Evolutionary conservation across 2,797 vertebrate species (phyloP).

Genomic region (Chloroceryle inda): DNA sequence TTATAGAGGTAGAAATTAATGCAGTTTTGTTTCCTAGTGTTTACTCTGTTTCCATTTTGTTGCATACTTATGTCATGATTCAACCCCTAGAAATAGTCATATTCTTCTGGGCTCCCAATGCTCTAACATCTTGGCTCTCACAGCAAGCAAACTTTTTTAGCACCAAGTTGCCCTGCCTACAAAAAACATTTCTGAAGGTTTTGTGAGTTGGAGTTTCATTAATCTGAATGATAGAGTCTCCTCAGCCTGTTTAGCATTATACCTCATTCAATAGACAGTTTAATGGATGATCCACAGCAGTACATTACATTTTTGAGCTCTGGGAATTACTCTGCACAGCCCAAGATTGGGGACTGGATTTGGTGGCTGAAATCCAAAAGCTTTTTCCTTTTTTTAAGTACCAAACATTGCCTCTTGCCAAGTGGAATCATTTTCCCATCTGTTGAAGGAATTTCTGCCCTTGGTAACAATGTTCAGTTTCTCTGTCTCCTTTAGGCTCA

Average conservation of each 20-base stretch:
- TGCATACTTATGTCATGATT: slow-evolving; percentile 50
- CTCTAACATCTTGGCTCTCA: slow-evolving; percentile 27
- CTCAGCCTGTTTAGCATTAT: slow-evolving; percentile 77
- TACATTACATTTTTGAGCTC: slow-evolving; percentile 61
- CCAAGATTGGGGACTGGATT: slow-evolving; percentile 51
- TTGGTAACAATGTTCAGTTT: slow-evolving; percentile 53
- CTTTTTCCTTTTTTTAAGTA: slow-evolving; percentile 60
- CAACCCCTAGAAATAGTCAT: slow-evolving; percentile 40
- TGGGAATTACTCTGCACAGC: slow-evolving; percentile 54
- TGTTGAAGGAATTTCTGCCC: slow-evolving; percentile 57
- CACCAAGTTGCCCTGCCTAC: slow-evolving; percentile 30
- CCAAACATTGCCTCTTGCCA: slow-evolving; percentile 64
- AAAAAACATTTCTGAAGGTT: slow-evolving; percentile 34
- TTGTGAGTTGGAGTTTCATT: slow-evolving; percentile 55
- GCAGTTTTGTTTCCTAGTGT: slow-evolving; percentile 34
- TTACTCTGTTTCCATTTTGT: slow-evolving; percentile 63
- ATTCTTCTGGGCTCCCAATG: slow-evolving; percentile 31
- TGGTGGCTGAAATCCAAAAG: slow-evolving; percentile 68
- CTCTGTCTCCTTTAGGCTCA: slow-evolving; percentile 41
- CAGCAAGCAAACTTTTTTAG: slow-evolving; percentile 44
- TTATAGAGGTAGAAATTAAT: neutral
- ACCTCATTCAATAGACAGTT: slow-evolving; percentile 77
- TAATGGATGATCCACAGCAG: slow-evolving; percentile 78
- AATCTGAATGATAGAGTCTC: slow-evolving; percentile 54
- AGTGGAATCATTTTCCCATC: slow-evolving; percentile 64